These are phyloP conservation scores for Vanessa cardui DNA, from an alignment of 2,888 invertebrate species.

Conservation along the genomic window DNA sequence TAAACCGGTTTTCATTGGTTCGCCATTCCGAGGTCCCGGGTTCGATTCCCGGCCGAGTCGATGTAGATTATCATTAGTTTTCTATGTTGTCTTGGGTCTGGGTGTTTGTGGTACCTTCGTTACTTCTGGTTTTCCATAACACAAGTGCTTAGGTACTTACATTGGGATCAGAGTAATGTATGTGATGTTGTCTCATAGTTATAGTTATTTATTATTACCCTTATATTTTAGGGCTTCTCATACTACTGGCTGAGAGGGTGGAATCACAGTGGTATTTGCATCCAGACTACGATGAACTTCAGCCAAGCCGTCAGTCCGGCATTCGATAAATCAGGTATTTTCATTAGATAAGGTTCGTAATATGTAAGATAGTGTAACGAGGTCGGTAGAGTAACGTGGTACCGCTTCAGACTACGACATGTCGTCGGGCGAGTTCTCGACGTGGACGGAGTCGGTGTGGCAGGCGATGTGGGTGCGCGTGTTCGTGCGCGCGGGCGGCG, in stretches of 20 bases:
- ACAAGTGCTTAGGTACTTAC: too few relatives aligned
- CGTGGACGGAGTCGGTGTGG: slow-evolving; percentile 96
- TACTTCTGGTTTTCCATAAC: too few relatives aligned
- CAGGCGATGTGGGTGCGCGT: slow-evolving; percentile 87
- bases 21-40: too few relatives aligned
- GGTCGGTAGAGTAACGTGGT: too few relatives aligned
- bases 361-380: not conserved
- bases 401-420: slow-evolving; percentile 86
- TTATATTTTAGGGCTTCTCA: slow-evolving; percentile 59
- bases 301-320: slow-evolving; percentile 92
- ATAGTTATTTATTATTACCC: too few relatives aligned
- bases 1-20: too few relatives aligned
- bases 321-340: slow-evolving; percentile 86
- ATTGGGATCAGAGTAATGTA: too few relatives aligned
- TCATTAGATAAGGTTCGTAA: not conserved
- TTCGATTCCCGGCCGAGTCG: too few relatives aligned
- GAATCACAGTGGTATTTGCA: slow-evolving; percentile 86
- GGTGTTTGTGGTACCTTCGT: too few relatives aligned
- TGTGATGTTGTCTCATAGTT: too few relatives aligned
- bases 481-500: slow-evolving; percentile 88
- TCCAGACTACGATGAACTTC: slow-evolving; percentile 88
- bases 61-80: too few relatives aligned
- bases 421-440: slow-evolving; percentile 89
- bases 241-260: slow-evolving; percentile 86
- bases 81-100: too few relatives aligned